A percentile compares a stretch with the other conserved stretches of the same genome.
Conservation (phyloP, 2,113 vertebrate species). For the human region GRCh38 chr2:187530001-187530500, state of each 20-base stretch:
- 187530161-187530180: background rate
- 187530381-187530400: background rate
- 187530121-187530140: background rate
- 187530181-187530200: background rate
- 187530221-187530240: background rate
- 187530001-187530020: background rate
- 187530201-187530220: background rate
- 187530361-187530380: background rate
- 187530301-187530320: background rate
- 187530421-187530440: background rate
- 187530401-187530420: background rate
- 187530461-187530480: background rate
- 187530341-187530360: background rate
- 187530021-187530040: background rate
- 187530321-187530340: background rate
- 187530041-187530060: background rate
- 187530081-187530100: background rate
- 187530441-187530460: background rate
- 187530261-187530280: background rate
- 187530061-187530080: background rate
- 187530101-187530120: background rate
- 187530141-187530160: background rate
- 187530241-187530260: background rate
- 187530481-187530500: background rate
- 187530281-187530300: background rate